Conservation (phyloP, 2,888 invertebrate genomes). For the Caradrina kadenii region DNA sequence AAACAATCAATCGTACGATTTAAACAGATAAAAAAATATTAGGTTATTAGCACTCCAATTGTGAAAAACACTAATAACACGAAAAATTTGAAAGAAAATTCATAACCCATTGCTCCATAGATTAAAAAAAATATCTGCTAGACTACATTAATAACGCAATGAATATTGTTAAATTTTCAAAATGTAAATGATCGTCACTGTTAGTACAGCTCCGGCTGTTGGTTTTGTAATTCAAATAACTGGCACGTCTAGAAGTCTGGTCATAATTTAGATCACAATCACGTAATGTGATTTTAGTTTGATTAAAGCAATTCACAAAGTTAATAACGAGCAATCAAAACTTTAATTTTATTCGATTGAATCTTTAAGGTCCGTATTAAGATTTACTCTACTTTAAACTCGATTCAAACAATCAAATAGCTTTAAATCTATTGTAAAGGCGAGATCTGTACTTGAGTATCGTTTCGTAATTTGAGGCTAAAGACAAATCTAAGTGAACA, state of each 20-base stretch:
- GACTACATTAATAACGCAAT: too few species aligned
- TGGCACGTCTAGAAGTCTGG: not conserved
- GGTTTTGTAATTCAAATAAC: slow-evolving; percentile 7
- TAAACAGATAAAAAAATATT: too few species aligned
- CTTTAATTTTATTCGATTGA: slow-evolving; percentile 13
- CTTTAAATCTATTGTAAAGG: not conserved
- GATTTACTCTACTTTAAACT: not conserved
- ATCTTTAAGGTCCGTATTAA: not conserved
- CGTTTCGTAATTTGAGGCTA: not conserved
- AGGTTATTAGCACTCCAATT: too few species aligned
- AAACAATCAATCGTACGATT: too few species aligned
- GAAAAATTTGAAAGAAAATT: too few species aligned
- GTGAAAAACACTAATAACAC: too few species aligned
- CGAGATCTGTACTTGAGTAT: not conserved
- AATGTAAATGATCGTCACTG: too few species aligned
- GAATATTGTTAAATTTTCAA: too few species aligned
- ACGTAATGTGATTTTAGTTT: slow-evolving; percentile 18
- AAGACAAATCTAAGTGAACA: too few species aligned
- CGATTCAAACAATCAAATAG: not conserved
- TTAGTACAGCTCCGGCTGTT: too few species aligned
- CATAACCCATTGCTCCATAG: too few species aligned
- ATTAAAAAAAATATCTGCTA: too few species aligned
- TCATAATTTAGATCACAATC: slow-evolving; percentile 21
- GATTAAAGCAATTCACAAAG: slow-evolving; percentile 20
- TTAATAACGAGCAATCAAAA: slow-evolving; percentile 34